Percentiles rank a stretch among this genome's conserved stretches.
These are phyloP conservation scores for Anagrus nilaparvatae DNA, from an alignment of 1,140 invertebrate species.

Conservation along the genomic window DNA sequence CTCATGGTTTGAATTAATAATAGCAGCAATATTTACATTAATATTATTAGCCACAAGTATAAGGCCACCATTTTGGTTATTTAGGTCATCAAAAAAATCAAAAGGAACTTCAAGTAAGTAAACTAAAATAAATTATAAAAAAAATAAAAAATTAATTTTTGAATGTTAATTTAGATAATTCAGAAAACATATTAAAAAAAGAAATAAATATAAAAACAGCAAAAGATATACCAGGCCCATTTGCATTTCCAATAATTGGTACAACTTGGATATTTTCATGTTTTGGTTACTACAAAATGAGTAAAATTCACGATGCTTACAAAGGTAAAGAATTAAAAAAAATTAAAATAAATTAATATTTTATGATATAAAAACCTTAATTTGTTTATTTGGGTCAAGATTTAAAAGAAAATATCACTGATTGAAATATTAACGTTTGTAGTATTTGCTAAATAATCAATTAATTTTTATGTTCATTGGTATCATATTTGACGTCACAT, in stretches of 20 bases:
- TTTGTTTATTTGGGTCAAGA: slow-evolving; percentile 14
- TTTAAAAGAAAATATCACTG: too few species aligned
- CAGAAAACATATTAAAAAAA: slow-evolving; percentile 5
- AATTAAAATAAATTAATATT: neutral
- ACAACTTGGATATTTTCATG: slow-evolving; percentile 66
- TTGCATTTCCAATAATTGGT: slow-evolving; percentile 62
- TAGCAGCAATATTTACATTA: slow-evolving; percentile 27
- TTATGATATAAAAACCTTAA: neutral
- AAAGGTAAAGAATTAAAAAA: slow-evolving; percentile 47
- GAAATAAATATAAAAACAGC: slow-evolving; percentile 22
- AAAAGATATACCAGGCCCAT: slow-evolving; percentile 58
- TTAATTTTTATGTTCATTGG: too few species aligned
- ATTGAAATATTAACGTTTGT: too few species aligned
- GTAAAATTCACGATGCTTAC: slow-evolving; percentile 70
- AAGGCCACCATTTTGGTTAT: slow-evolving; percentile 32
- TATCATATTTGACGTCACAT: too few species aligned
- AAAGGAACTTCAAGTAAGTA: neutral
- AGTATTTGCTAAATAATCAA: too few species aligned
- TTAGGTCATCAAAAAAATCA: neutral
- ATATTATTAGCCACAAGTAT: slow-evolving; percentile 30
- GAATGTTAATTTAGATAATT: too few species aligned
- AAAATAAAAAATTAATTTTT: too few species aligned
- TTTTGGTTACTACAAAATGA: slow-evolving; percentile 58
- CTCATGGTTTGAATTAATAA: slow-evolving; percentile 32
- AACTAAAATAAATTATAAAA: neutral